Base-by-base conservation (phyloP, 2,797 vertebrate species). In the Anniella stebbinsi region DNA sequence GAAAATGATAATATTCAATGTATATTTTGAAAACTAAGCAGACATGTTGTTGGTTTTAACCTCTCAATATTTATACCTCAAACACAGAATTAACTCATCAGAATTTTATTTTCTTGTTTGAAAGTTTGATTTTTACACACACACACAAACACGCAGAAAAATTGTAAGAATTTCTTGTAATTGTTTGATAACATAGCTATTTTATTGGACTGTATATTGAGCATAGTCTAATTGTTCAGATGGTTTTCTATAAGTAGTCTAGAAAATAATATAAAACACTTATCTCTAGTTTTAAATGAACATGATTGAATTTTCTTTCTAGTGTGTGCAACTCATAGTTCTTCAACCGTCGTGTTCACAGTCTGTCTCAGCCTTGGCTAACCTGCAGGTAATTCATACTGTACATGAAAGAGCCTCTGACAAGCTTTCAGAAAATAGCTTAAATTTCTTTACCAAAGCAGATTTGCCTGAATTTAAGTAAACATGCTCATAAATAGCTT, bases 401-500 rank as follows among this genome's bases (percentile, higher is more conserved):
- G 5, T 38, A 38, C 23, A 80, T 48, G 66, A 78, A 78, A 48
- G 66, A 28, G 48, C n/a, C 72, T 75, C 41, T 90, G 89, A 86
- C 67, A 86, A 66, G 54, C 36, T 86, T 86, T 86, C 33, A 48
- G 41, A 86, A 30, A 86, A 23, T 73, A 66, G 54, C 30, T 80
- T 60, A 86, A 63, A 90, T 73, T 38, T 86, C 54, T 80, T 90
- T 66, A 75, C 69, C 21, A 41, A 81, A 90, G 76, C 77, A 81
- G 83, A 66, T 86, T 48, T 67, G 21, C 63, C 33, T 18, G 18
- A 73, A 90, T 75, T 86, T 73, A 86, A 81, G 54, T 38, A 51
- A 90, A 86, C 21, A 86, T 28, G 23, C 84, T 81, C 66, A 73
- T 60, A 81, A 80, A 90, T 80, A 73, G 84, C 70, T 67, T 87